Base-by-base conservation (phyloP, 2,888 invertebrate species). In the Sphinx pinastri region DNA sequence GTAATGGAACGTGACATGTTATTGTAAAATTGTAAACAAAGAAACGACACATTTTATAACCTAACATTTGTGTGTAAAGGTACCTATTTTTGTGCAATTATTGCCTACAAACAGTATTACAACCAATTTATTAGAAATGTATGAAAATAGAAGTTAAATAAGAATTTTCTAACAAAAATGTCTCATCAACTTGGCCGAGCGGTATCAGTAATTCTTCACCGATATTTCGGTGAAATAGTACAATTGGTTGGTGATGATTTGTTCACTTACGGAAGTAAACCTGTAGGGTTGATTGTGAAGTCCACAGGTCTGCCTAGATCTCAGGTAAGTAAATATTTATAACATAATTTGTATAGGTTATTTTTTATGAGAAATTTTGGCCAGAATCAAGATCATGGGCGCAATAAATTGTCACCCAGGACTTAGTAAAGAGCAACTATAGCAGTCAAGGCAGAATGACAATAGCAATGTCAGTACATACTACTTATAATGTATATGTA, bases 151-250 rank as follows among this genome's bases (percentile, higher is more conserved):
- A 8, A 16, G 16, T 7, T 47, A 47, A 12, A 4, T 25, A 13
- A 3, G 12, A 7, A 19, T 47, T 12, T 19, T 49, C 4, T 49
- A 19, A 45, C 66, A 59, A 79, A 74, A 76, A 97, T 98, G 98
- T 97, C 97, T 13, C 91, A 95, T 72, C 96, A 96, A 81, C 94
- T 95, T 74, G 96, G 96, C 7, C 96, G 96, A 81, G 94, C 97
- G 63, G 95, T 97, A 77, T 96, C 96, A 0, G 94, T 95, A 71
- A 95, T 98, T 78, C 90, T 98, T 69, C 92, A 94, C 69, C 97
- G 98, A 88, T 96, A 97, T 88, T 98, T 97, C 87, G 98, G 98
- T 19, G 95, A 96, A 78, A 95, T 96, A 71, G 96, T 97, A 0
- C 96, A 97, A 83, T 93, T 95, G 84, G 96, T 98, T 8, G 97